Base-by-base conservation (phyloP, 2,113 vertebrate genomes). In the Phalacrocorax pelagicus region DNA sequence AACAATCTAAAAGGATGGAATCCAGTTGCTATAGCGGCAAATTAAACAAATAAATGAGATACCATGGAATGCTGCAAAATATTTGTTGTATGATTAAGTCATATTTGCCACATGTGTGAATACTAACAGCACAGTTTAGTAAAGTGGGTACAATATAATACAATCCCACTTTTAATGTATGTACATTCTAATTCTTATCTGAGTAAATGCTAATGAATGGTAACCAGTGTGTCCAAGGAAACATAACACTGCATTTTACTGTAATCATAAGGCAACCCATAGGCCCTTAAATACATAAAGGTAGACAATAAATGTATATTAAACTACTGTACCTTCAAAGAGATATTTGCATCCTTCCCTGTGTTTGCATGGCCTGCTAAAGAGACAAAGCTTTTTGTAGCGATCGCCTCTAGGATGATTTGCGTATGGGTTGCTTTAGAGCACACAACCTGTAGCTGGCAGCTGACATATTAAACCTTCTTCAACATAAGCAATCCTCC, bases 1-100 rank as follows among this genome's bases (percentile, higher is more conserved):
- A 89, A 85, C 29, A 75, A 88, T 93, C 95, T 92, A 81, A 97
- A 94, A 96, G 90, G 96, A 97, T 97, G 96, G 98, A 98, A 98
- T 98, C 94, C 95, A 89, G 98, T 99, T 98, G 96, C 98, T 97
- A 98, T 98, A 98, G 98, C 46, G 95, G 97, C 98, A 97, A 95
- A 97, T 98, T 97, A 98, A 98, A 99, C 98, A 99, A 99, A 99
- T 98, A 99, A 96, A 98, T 86, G 98, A 98, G 98, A 98, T 98
- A 97, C 98, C 95, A 92, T 97, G 98, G 98, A 98, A 98, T 98
- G 98, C 97, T 96, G 96, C 97, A 98, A 98, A 98, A 98, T 98
- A 98, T 98, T 98, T 98, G 98, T 96, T 98, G 97, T 97, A 96
- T 98, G 98, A 98, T 98, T 98, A 98, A 98, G 97, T 97, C 98